Evolutionary conservation across 2,797 vertebrate genomes (phyloP).

Genomic region (Buceros bicornis): DNA sequence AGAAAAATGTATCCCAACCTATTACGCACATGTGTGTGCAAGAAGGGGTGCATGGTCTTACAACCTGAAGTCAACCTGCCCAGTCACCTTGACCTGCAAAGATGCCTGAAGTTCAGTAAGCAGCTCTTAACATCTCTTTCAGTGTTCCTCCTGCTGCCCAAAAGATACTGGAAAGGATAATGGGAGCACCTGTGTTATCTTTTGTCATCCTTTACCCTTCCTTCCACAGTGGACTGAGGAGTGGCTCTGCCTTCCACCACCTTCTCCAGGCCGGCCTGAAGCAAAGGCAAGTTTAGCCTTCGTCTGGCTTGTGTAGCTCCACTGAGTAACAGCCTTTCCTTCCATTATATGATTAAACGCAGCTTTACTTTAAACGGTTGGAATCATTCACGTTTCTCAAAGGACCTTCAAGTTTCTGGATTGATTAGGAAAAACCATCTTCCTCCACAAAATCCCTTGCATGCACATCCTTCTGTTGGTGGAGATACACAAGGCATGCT

Average conservation of each 20-base stretch:
- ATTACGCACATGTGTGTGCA: background rate
- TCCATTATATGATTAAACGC: background rate
- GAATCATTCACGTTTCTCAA: background rate
- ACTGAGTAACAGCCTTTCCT: background rate
- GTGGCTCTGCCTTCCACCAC: background rate
- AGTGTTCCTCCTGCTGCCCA: background rate
- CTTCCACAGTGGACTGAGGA: background rate
- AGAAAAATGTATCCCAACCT: background rate
- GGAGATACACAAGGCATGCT: fast-evolving
- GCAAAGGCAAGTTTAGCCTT: background rate
- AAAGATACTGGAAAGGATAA: background rate
- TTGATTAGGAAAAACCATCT: background rate
- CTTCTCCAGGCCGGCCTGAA: background rate
- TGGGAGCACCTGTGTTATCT: fast-evolving
- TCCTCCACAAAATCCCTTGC: background rate
- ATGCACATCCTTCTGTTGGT: background rate
- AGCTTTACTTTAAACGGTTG: background rate
- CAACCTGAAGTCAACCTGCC: background rate
- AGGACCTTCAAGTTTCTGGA: background rate
- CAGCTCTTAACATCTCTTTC: background rate
- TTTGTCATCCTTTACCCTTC: background rate
- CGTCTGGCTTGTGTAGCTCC: background rate
- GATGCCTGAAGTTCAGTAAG: background rate
- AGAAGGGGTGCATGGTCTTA: background rate
- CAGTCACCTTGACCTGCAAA: background rate